Conservation (phyloP, 2,113 vertebrate species). For the Xyrauchen texanus region DNA sequence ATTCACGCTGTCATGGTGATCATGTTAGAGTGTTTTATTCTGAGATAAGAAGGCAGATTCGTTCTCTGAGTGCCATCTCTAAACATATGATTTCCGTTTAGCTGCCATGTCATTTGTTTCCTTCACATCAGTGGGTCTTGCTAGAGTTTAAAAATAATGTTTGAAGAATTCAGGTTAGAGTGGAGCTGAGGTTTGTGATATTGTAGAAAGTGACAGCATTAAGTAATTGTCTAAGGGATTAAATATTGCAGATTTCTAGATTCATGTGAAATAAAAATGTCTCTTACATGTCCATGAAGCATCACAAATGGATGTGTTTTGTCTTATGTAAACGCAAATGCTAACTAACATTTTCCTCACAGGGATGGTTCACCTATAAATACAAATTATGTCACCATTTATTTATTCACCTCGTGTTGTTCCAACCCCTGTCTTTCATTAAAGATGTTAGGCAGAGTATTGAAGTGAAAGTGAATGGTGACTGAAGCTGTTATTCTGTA, state of each 20-base stretch:
- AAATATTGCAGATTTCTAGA: background rate
- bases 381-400: no score
- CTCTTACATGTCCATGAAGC: background rate
- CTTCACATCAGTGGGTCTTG: conserved; percentile 12
- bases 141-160: conserved; percentile 3
- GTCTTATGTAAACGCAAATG: background rate
- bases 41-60: conserved; percentile 19
- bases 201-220: conserved; percentile 4
- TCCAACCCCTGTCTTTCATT: no score
- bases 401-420: no score
- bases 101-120: conserved; percentile 32
- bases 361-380: no score
- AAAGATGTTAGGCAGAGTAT: no score
- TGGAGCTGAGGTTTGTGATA: background rate
- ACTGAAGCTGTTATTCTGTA: background rate
- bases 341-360: no score
- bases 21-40: conserved; percentile 41
- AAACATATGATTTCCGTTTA: conserved; percentile 29
- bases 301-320: background rate
- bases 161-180: conserved; percentile 29
- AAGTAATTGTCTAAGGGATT: conserved; percentile 22
- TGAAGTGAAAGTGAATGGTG: no score
- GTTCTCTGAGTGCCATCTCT: conserved; percentile 13
- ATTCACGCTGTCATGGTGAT: conserved; percentile 36
- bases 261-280: conserved; percentile 21